Percentiles rank a stretch among this genome's conserved stretches.
Conservation (phyloP, 2,888 invertebrate genomes). For the Microctonus brassicae region DNA sequence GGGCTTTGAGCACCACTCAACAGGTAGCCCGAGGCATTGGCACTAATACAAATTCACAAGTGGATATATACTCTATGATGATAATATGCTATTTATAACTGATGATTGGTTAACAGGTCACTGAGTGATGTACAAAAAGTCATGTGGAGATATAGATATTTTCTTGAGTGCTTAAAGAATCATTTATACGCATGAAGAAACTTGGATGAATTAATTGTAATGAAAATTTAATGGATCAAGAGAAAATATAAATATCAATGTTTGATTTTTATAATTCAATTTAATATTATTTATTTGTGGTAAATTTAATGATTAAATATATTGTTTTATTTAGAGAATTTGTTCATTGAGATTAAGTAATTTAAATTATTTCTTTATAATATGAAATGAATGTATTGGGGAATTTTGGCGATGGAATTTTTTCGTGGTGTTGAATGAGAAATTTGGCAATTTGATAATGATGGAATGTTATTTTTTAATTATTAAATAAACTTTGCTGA, state of each 20-base stretch:
- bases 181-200: too few species aligned
- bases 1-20: constrained; percentile 8
- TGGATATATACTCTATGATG: not conserved
- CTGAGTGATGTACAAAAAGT: not conserved
- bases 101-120: not conserved
- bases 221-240: too few species aligned
- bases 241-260: too few species aligned
- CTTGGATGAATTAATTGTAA: too few species aligned
- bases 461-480: not conserved
- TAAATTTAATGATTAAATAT: too few species aligned
- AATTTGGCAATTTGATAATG: not conserved
- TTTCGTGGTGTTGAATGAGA: not conserved
- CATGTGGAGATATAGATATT: too few species aligned
- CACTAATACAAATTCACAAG: not conserved
- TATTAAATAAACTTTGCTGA: not conserved
- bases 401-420: not conserved
- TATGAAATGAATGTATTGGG: not conserved
- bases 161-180: too few species aligned
- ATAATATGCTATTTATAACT: not conserved
- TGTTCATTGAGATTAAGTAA: too few species aligned
- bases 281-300: too few species aligned
- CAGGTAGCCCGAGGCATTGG: constrained; percentile 15
- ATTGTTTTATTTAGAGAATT: too few species aligned
- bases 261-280: too few species aligned
- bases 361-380: not conserved